A percentile compares a stretch with the other conserved stretches of the same genome.
phyloP scores from a whole-genome alignment of 2,888 invertebrate species.

The Cartodere bifasciata region DNA sequence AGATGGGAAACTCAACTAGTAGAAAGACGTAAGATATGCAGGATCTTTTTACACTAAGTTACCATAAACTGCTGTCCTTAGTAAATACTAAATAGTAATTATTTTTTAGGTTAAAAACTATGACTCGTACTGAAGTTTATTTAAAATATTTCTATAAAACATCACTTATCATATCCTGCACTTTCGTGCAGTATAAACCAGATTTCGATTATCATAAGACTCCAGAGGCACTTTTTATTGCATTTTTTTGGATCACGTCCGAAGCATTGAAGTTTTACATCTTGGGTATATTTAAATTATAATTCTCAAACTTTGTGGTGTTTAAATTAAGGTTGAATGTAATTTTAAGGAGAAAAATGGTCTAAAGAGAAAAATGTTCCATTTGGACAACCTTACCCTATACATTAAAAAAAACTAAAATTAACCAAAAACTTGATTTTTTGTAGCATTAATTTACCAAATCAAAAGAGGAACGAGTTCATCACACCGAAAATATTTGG shows the following conservation, averaged over 20 bases:
- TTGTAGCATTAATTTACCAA: slow-evolving; percentile 29
- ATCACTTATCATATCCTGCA: slow-evolving; percentile 11
- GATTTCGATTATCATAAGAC: too few relatives aligned
- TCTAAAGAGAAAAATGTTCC: too few relatives aligned
- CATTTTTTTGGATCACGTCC: slow-evolving; percentile 9
- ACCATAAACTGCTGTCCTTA: too few relatives aligned
- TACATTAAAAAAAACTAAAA: slow-evolving; percentile 1
- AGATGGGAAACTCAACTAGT: too few relatives aligned
- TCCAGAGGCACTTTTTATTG: slow-evolving; percentile 7
- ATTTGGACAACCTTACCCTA: too few relatives aligned
- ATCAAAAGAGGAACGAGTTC: slow-evolving; percentile 32
- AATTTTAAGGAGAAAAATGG: too few relatives aligned
- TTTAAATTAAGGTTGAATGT: not conserved
- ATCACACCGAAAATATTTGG: slow-evolving; percentile 36
- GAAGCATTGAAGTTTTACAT: slow-evolving; percentile 11
- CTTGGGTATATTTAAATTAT: slow-evolving; percentile 5
- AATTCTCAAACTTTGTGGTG: not conserved
- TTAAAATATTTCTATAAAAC: slow-evolving; percentile 9
- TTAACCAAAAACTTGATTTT: not conserved
- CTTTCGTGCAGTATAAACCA: too few relatives aligned
- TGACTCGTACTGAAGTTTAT: slow-evolving; percentile 2
- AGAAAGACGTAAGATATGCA: too few relatives aligned
- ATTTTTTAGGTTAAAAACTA: not conserved
- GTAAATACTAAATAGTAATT: not conserved
- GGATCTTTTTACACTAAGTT: too few relatives aligned